These are phyloP conservation scores for Clinocottus analis DNA, from an alignment of 2,113 vertebrate genomes.

Conservation along the genomic window DNA sequence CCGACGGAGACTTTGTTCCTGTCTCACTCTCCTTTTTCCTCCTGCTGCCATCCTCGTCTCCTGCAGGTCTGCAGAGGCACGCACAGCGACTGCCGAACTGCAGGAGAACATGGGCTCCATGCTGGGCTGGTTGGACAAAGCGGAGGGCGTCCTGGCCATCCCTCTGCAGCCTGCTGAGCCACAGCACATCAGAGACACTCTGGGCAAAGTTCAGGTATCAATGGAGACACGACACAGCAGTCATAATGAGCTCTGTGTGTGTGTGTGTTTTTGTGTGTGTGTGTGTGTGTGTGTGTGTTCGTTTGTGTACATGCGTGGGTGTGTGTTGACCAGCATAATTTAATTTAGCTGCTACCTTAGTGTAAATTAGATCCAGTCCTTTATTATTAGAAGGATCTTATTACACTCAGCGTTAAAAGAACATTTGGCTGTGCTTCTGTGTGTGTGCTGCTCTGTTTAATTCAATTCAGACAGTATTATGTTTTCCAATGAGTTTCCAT, in stretches of 20 bases:
- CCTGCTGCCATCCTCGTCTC: background rate
- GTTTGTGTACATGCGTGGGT: constrained; percentile 2
- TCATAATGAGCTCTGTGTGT: background rate
- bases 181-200: constrained; percentile 87
- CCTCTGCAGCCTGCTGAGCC: constrained; percentile 87
- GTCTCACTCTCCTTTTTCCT: background rate
- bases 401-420: background rate
- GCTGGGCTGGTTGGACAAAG: constrained; percentile 90
- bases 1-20: background rate
- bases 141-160: constrained; percentile 77
- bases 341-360: constrained; percentile 6
- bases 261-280: constrained; percentile 7
- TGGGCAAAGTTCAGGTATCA: constrained; percentile 92
- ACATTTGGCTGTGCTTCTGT: background rate
- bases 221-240: background rate
- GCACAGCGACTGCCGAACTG: constrained; percentile 83
- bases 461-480: constrained; percentile 20
- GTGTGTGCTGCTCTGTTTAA: constrained; percentile 11
- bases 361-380: constrained; percentile 11
- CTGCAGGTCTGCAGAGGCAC: constrained; percentile 88
- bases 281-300: constrained; percentile 1
- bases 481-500: constrained; percentile 18
- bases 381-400: constrained; percentile 10
- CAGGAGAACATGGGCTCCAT: constrained; percentile 89
- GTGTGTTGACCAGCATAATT: constrained; percentile 70